Percentiles rank a stretch among this genome's conserved stretches.
These are phyloP conservation scores for Odocoileus hemionus DNA, from an alignment of 2,113 vertebrate genomes.

Conservation along the genomic window DNA sequence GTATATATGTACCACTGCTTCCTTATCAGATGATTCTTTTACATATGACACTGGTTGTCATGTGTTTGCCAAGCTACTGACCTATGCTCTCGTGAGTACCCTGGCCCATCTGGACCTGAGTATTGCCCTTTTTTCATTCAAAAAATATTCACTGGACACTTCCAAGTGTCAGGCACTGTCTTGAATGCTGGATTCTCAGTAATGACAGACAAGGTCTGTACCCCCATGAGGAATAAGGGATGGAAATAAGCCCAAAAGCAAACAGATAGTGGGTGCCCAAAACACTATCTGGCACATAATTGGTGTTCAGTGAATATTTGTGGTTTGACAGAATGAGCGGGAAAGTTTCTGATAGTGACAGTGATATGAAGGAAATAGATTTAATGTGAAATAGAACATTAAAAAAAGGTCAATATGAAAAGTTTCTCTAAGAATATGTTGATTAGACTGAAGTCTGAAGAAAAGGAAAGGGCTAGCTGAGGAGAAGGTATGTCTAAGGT, in stretches of 20 bases:
- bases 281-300: neutral
- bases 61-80: neutral
- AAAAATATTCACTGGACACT: neutral
- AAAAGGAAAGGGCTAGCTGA: neutral
- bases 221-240: neutral
- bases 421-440: neutral
- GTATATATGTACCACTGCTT: neutral
- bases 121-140: neutral
- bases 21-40: neutral
- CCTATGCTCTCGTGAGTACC: neutral
- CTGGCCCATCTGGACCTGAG: neutral
- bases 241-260: neutral
- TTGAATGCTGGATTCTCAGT: neutral
- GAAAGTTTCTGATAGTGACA: neutral
- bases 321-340: neutral
- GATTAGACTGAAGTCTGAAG: neutral
- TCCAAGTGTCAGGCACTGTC: neutral
- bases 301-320: neutral
- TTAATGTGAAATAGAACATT: neutral
- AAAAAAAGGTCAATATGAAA: neutral
- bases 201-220: neutral
- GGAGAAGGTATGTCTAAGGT: neutral
- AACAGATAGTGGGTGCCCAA: neutral
- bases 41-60: neutral
- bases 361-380: neutral